Base-by-base conservation (phyloP, 2,113 vertebrate genomes). In the Semnopithecus entellus region DNA sequence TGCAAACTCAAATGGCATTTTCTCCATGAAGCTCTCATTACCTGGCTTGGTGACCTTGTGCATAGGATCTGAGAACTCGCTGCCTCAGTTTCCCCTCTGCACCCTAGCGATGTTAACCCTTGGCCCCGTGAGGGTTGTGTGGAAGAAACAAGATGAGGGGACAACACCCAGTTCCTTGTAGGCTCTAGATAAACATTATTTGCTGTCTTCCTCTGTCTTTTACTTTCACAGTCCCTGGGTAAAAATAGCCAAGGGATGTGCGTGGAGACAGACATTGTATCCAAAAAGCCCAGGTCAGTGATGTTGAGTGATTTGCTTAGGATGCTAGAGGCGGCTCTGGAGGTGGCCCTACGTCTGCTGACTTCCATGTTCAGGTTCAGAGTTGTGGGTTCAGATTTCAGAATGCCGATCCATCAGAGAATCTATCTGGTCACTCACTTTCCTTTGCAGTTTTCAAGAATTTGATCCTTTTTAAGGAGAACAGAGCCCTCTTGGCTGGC, bases 381-480 rank as follows among this genome's bases (percentile, higher is more conserved):
- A 50, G 35, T 12, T 2, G 1, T 27, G 35, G 38, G 18, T 80
- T 85, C 22, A 48, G 79, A 6, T 38, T 18, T 4, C n/a, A 11
- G 30, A 50, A 18, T 52, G 40, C 40, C 40, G 85, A 43, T 30
- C 32, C 9, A 13, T 5, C 23, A 68, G 52, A 82, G 35, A 57
- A 32, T 79, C 45, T 59, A 0, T 14, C 20, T 45, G 45, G 2
- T 27, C 18, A 27, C 38, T 79, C 9, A 7, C 20, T 64, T 91
- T 52, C 59, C 32, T 75, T 40, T 88, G 80, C 11, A 32, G 30
- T 86, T 66, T 59, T 52, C 1, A 14, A 61, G 32, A 92, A 83
- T 87, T 84, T 84, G 68, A 72, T 80, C 16, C 10, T 82, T 50
- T 90, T 59, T 40, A 45, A 57, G 87, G 79, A 80, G 73, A 80